These are phyloP conservation scores for Nomada hirtipes DNA, from an alignment of 2,888 invertebrate genomes.

Conservation along the genomic window DNA sequence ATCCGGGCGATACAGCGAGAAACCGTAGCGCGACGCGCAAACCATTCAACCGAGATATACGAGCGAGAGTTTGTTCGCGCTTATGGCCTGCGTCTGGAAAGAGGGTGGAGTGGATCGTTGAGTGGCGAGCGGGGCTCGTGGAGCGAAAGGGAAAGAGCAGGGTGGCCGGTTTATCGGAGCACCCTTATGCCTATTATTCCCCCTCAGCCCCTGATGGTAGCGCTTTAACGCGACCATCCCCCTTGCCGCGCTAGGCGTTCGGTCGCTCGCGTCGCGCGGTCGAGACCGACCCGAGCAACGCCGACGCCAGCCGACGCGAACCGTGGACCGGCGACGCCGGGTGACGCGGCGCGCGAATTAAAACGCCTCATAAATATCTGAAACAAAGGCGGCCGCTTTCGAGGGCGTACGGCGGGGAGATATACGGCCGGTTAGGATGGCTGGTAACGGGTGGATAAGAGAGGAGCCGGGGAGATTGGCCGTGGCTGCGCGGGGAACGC, in stretches of 20 bases:
- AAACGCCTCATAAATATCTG: conserved; percentile 85
- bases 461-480: conserved; percentile 34
- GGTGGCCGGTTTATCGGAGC: conserved; percentile 79
- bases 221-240: conserved; percentile 69
- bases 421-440: conserved; percentile 81
- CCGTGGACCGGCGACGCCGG: conserved; percentile 70
- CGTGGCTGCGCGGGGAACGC: conserved; percentile 42
- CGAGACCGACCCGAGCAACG: conserved; percentile 39
- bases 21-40: conserved; percentile 69
- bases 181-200: conserved; percentile 82
- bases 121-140: conserved; percentile 26
- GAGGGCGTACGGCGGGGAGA: conserved; percentile 83
- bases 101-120: conserved; percentile 37
- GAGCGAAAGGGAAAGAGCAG: conserved; percentile 46
- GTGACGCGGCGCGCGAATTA: conserved; percentile 82
- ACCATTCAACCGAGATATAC: conserved; percentile 85
- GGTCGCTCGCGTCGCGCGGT: conserved; percentile 12
- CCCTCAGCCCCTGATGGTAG: conserved; percentile 62
- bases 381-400: conserved; percentile 84
- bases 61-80: conserved; percentile 85
- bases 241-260: conserved; percentile 29
- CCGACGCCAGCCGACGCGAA: conserved; percentile 34
- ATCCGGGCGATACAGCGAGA: conserved; percentile 57
- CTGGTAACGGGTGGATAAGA: conserved; percentile 69
- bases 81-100: conserved; percentile 76